These are phyloP conservation scores for Drosophila rhopaloa DNA, from an alignment of 1,140 invertebrate species.

Conservation along the genomic window DNA sequence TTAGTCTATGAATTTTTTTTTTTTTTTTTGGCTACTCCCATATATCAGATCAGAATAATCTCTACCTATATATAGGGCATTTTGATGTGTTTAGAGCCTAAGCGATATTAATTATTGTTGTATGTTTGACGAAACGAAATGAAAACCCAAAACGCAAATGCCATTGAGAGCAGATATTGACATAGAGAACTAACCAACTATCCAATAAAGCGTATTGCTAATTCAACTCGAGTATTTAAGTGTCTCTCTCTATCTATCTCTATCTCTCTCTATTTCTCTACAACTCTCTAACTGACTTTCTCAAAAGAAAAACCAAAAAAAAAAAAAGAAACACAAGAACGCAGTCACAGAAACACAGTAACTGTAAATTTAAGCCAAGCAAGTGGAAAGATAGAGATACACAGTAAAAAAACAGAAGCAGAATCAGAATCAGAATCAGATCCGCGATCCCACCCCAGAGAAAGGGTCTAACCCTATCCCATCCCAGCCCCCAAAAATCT, in stretches of 20 bases:
- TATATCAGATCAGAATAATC: constrained; percentile 48
- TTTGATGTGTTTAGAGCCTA: constrained; percentile 45
- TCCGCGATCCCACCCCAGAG: constrained; percentile 50
- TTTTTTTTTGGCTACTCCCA: constrained; percentile 36
- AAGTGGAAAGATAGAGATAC: constrained; percentile 14
- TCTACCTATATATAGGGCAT: constrained; percentile 33
- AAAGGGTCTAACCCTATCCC: constrained; percentile 49
- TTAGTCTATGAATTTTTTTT: constrained; percentile 27
- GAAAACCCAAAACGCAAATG: constrained; percentile 11
- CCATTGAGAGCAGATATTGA: constrained; percentile 30
- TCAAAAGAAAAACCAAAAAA: background rate
- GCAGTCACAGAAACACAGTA: constrained; percentile 3
- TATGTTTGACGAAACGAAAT: constrained; percentile 37
- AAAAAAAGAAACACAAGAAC: background rate
- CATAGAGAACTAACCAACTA: constrained; percentile 36
- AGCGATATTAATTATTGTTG: constrained; percentile 54
- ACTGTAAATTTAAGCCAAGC: constrained; percentile 31
- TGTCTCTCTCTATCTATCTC: constrained; percentile 27
- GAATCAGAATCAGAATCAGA: constrained; percentile 21
- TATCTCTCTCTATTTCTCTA: constrained; percentile 14
- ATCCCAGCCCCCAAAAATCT: constrained; percentile 11
- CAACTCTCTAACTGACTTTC: constrained; percentile 17
- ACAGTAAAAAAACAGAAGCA: constrained; percentile 1
- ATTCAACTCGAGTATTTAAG: constrained; percentile 40
- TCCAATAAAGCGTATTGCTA: constrained; percentile 30